Evolutionary conservation across 2,888 invertebrate genomes (phyloP).

Genomic region (Andrena chrysosceles): DNA sequence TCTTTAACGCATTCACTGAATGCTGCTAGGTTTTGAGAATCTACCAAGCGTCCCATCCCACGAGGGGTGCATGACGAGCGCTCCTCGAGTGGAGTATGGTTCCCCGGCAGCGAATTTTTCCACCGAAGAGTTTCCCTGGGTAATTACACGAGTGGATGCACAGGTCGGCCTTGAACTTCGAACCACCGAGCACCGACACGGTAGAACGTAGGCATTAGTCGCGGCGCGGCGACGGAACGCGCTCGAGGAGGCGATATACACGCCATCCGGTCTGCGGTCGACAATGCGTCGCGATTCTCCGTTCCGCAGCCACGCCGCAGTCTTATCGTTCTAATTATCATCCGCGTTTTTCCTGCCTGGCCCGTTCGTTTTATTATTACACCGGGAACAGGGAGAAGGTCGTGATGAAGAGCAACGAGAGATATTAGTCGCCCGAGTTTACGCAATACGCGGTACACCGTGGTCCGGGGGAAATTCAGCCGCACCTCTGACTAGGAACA

Average conservation of each 20-base stretch:
- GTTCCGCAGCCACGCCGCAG: conserved; percentile 21
- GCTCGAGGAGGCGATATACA: conserved; percentile 6
- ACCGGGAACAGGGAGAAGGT: conserved; percentile 4
- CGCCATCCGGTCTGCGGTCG: conserved; percentile 66
- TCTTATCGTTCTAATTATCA: conserved; percentile 49
- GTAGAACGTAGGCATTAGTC: conserved; percentile 10
- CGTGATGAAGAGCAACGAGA: neutral
- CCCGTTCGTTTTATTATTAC: conserved; percentile 37
- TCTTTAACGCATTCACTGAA: too few species aligned
- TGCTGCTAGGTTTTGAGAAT: too few species aligned
- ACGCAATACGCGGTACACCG: conserved; percentile 40
- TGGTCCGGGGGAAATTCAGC: conserved; percentile 39
- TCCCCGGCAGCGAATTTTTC: conserved; percentile 19
- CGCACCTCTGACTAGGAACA: too few species aligned
- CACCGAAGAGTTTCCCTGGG: conserved; percentile 15
- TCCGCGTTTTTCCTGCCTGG: conserved; percentile 57
- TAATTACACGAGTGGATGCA: conserved; percentile 49
- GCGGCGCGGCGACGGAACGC: conserved; percentile 11
- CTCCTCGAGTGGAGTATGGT: neutral
- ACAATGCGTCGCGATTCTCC: conserved; percentile 50
- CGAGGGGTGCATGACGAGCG: neutral
- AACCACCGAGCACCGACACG: conserved; percentile 28
- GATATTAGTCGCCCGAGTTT: conserved; percentile 14
- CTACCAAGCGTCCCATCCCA: too few species aligned
- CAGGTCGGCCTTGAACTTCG: conserved; percentile 69